phyloP scores from a whole-genome alignment of 2,888 invertebrate species.

The Agapostemon virescens region DNA sequence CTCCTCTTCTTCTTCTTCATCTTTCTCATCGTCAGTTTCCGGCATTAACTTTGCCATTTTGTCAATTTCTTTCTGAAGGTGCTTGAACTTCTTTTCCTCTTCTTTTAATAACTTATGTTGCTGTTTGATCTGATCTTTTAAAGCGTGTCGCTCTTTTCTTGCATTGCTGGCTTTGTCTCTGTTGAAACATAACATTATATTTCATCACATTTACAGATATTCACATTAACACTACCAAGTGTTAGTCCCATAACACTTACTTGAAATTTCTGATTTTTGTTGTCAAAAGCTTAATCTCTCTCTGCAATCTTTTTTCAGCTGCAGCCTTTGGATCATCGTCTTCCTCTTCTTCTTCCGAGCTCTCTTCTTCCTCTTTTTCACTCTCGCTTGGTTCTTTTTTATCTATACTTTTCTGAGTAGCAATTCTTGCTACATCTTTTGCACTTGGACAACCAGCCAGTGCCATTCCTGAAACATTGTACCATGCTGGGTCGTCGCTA shows the following conservation, averaged over 20 bases:
- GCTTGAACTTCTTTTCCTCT: slow-evolving; percentile 91
- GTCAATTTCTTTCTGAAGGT: slow-evolving; percentile 92
- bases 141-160: slow-evolving; percentile 88
- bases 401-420: slow-evolving; percentile 78
- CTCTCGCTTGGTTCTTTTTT: slow-evolving; percentile 70
- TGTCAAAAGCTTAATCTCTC: slow-evolving; percentile 86
- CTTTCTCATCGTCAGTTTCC: slow-evolving; percentile 88
- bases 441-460: slow-evolving; percentile 79
- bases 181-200: slow-evolving; percentile 20
- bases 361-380: slow-evolving; percentile 82
- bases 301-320: slow-evolving; percentile 83
- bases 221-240: background rate
- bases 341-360: slow-evolving; percentile 82
- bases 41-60: slow-evolving; percentile 95
- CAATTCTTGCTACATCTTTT: slow-evolving; percentile 78
- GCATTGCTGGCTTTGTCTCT: slow-evolving; percentile 87
- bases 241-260: slow-evolving; percentile 64
- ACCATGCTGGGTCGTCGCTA: slow-evolving; percentile 74
- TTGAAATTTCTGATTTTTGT: slow-evolving; percentile 81
- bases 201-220: background rate
- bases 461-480: slow-evolving; percentile 79
- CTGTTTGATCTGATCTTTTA: slow-evolving; percentile 91
- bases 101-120: slow-evolving; percentile 89
- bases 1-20: slow-evolving; percentile 83
- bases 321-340: slow-evolving; percentile 86